Percentiles rank a stretch among this genome's conserved stretches.
These are phyloP conservation scores for Acyrthosiphon pisum DNA, from an alignment of 1,140 invertebrate genomes.

Conservation along the genomic window DNA sequence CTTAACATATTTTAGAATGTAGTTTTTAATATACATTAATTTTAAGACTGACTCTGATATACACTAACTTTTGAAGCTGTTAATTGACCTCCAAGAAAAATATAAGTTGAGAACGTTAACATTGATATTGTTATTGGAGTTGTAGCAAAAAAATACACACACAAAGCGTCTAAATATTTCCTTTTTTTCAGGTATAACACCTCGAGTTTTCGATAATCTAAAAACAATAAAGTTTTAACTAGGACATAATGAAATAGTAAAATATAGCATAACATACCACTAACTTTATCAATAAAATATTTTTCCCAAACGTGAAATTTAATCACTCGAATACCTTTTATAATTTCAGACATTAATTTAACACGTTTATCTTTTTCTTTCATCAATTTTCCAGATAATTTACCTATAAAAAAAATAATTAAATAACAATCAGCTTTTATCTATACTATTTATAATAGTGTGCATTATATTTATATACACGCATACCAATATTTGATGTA, in stretches of 20 bases:
- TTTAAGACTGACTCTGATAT: not conserved
- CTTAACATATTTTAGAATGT: conserved; percentile 63
- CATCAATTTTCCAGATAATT: conserved; percentile 89
- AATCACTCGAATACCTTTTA: conserved; percentile 85
- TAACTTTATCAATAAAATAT: conserved; percentile 78
- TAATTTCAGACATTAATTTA: conserved; percentile 85
- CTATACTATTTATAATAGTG: conserved; percentile 33
- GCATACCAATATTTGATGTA: conserved; percentile 83
- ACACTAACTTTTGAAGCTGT: conserved; percentile 80
- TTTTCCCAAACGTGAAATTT: conserved; percentile 95
- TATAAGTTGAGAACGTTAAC: conserved; percentile 88
- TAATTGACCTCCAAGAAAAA: conserved; percentile 80
- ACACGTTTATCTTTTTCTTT: conserved; percentile 88
- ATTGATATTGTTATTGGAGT: conserved; percentile 96
- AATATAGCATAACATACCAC: conserved; percentile 61
- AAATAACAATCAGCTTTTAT: conserved; percentile 34
- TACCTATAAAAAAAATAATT: conserved; percentile 61
- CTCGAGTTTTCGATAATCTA: conserved; percentile 74
- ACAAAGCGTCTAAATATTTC: conserved; percentile 98
- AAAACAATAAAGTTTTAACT: conserved; percentile 58
- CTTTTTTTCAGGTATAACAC: conserved; percentile 79
- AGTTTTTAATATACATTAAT: not conserved
- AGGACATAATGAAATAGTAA: conserved; percentile 34
- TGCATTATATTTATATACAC: conserved; percentile 20
- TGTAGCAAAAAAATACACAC: conserved; percentile 98